phyloP scores from a whole-genome alignment of 1,140 invertebrate species.

The Reticulitermes speratus region DNA sequence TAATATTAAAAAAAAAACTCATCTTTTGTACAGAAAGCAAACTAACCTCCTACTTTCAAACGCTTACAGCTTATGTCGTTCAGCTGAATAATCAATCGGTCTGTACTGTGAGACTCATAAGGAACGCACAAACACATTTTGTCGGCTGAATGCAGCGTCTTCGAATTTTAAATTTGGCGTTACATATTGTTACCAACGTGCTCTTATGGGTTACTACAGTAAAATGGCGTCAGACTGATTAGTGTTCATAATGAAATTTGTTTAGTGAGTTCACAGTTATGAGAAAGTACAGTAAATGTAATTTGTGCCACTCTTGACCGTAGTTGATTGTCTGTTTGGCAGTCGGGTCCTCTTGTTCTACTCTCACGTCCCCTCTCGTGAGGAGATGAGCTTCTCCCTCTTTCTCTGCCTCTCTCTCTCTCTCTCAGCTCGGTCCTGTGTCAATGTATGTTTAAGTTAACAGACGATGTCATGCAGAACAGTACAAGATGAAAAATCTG shows the following conservation, averaged over 20 bases:
- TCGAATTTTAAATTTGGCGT: no score
- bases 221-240: background rate
- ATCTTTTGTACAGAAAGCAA: no score
- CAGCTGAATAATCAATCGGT: no score
- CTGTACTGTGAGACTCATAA: no score
- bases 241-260: background rate
- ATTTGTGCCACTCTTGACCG: background rate
- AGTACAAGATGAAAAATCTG: no score
- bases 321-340: background rate
- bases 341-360: conserved; percentile 9
- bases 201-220: background rate
- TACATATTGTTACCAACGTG: no score
- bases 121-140: no score
- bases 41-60: no score
- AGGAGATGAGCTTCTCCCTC: background rate
- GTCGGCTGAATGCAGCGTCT: no score
- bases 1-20: no score
- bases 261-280: background rate
- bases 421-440: background rate
- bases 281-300: background rate
- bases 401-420: background rate
- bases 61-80: no score
- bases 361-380: background rate
- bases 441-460: background rate
- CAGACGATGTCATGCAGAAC: no score